Evolutionary conservation across 2,888 invertebrate species (phyloP).

Genomic region (Acanthosepion pharaonis): DNA sequence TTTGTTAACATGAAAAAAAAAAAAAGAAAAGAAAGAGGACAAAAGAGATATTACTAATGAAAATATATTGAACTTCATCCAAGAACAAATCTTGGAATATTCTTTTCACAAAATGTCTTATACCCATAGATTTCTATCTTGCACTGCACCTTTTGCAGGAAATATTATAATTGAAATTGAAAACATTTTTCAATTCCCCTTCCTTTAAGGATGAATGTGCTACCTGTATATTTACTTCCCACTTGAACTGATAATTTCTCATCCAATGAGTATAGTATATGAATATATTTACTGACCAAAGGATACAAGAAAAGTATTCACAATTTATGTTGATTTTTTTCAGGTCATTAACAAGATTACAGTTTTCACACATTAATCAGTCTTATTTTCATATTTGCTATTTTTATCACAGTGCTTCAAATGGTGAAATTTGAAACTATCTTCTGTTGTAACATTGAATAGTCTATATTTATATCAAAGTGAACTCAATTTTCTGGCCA

Average conservation of each 20-base stretch:
- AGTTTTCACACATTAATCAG: slow-evolving; percentile 22
- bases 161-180: neutral
- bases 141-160: neutral
- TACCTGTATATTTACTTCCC: neutral
- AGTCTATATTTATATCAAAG: neutral
- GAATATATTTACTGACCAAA: neutral
- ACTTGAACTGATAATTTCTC: neutral
- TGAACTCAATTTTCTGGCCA: neutral
- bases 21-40: neutral
- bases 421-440: neutral
- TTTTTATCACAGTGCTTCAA: neutral
- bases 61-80: neutral
- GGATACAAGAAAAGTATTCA: neutral
- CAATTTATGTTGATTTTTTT: neutral
- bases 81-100: neutral
- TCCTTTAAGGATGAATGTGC: neutral
- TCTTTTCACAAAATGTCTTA: neutral
- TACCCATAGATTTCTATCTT: neutral
- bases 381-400: neutral
- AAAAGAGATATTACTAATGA: neutral
- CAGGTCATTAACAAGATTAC: neutral
- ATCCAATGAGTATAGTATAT: neutral
- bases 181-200: neutral
- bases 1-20: neutral
- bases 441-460: neutral